A percentile compares a stretch with the other conserved stretches of the same genome.
These are phyloP conservation scores for Sphecodes monilicornis DNA, from an alignment of 2,888 invertebrate species.

Conservation along the genomic window DNA sequence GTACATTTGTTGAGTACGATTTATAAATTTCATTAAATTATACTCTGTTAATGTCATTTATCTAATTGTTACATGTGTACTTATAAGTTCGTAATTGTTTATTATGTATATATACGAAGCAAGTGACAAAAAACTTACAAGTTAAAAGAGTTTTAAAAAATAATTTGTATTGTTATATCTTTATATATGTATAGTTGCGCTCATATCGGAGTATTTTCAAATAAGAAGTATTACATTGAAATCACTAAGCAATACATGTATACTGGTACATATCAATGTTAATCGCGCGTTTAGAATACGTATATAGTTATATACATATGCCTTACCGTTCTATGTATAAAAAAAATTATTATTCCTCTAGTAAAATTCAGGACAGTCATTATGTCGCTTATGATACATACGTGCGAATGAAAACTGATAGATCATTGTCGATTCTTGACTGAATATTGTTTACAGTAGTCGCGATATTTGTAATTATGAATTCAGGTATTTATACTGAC, in stretches of 20 bases:
- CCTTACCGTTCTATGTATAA: constrained; percentile 45
- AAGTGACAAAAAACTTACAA: constrained; percentile 34
- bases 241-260: constrained; percentile 50
- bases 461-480: constrained; percentile 73
- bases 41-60: constrained; percentile 19
- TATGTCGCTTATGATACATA: constrained; percentile 53
- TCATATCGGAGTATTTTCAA: constrained; percentile 34
- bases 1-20: constrained; percentile 39
- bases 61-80: constrained; percentile 35
- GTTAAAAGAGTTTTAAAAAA: constrained; percentile 21
- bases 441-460: constrained; percentile 71
- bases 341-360: constrained; percentile 54
- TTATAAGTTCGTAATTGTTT: constrained; percentile 25
- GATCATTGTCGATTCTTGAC: constrained; percentile 63
- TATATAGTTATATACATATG: constrained; percentile 30
- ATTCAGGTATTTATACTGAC: constrained; percentile 77
- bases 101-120: constrained; percentile 33
- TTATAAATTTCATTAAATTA: constrained; percentile 5
- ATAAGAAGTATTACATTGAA: constrained; percentile 39
- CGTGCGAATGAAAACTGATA: constrained; percentile 55
- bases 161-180: constrained; percentile 31
- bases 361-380: constrained; percentile 50
- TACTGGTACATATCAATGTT: constrained; percentile 69
- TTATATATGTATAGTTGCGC: constrained; percentile 34
- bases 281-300: constrained; percentile 59